phyloP scores from a whole-genome alignment of 64 coral and sea anemone species.

The Actinia tenebrosa region DNA sequence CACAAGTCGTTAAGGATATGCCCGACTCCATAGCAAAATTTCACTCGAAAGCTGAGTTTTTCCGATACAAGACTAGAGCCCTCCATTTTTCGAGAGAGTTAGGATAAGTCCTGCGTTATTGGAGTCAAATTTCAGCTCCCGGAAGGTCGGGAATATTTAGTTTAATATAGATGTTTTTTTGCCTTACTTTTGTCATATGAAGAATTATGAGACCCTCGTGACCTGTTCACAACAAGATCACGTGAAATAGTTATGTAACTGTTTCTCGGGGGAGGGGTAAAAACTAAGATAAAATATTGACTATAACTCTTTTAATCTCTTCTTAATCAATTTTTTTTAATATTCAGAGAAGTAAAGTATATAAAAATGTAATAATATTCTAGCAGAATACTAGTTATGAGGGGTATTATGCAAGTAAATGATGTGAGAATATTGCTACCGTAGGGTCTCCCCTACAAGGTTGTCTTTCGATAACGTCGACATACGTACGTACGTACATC shows the following conservation, averaged over 20 bases:
- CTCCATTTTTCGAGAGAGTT: neutral
- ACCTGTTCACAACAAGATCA: neutral
- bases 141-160: neutral
- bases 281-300: neutral
- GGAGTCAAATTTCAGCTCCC: neutral
- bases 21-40: slow-evolving; percentile 93
- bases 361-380: neutral
- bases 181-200: neutral
- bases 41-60: slow-evolving; percentile 23
- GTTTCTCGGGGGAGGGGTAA: neutral
- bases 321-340: neutral
- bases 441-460: neutral
- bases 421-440: neutral
- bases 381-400: neutral
- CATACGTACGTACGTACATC: no score
- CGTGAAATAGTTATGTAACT: neutral
- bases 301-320: neutral
- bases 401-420: neutral
- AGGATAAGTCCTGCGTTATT: neutral
- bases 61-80: neutral
- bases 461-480: neutral
- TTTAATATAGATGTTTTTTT: neutral
- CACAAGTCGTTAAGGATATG: slow-evolving; percentile 95
- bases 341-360: neutral
- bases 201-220: neutral